These are phyloP conservation scores for Diadumene lineata DNA, from an alignment of 92 coral and sea anemone species.

Conservation along the genomic window DNA sequence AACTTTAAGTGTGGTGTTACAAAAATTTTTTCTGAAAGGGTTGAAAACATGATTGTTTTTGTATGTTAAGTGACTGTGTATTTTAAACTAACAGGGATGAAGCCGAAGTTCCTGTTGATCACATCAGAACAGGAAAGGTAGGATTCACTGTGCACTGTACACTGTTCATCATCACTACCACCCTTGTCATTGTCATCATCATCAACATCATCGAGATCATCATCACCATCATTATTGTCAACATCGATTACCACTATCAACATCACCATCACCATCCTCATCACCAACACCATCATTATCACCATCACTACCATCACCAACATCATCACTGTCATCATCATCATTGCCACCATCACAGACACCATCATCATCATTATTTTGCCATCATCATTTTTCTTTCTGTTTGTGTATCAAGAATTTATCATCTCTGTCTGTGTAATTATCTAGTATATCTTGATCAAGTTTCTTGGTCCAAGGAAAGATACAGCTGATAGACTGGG, in stretches of 20 bases:
- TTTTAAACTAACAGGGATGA: slow-evolving; percentile 73
- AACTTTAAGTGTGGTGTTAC: too few species aligned
- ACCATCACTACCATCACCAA: not conserved
- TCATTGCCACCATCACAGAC: not conserved
- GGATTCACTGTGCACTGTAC: not conserved
- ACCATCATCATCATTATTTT: not conserved
- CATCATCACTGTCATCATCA: not conserved
- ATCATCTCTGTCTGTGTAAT: not conserved
- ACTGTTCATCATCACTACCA: not conserved
- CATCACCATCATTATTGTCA: not conserved
- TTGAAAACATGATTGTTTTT: too few species aligned
- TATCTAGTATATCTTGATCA: slow-evolving; percentile 80
- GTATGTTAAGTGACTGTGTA: not conserved
- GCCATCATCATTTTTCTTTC: not conserved
- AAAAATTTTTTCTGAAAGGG: too few species aligned
- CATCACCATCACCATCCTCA: not conserved
- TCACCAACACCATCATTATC: not conserved
- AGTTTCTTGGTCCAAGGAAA: slow-evolving; percentile 87
- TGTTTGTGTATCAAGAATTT: not conserved
- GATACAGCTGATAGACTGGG: slow-evolving; percentile 87
- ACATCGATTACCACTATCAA: too few species aligned
- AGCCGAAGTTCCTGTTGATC: slow-evolving; percentile 82
- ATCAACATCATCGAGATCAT: not conserved
- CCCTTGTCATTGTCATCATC: not conserved
- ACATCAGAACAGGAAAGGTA: slow-evolving; percentile 82